phyloP scores from a whole-genome alignment of 2,888 invertebrate genomes.

The Clitarchus hookeri region DNA sequence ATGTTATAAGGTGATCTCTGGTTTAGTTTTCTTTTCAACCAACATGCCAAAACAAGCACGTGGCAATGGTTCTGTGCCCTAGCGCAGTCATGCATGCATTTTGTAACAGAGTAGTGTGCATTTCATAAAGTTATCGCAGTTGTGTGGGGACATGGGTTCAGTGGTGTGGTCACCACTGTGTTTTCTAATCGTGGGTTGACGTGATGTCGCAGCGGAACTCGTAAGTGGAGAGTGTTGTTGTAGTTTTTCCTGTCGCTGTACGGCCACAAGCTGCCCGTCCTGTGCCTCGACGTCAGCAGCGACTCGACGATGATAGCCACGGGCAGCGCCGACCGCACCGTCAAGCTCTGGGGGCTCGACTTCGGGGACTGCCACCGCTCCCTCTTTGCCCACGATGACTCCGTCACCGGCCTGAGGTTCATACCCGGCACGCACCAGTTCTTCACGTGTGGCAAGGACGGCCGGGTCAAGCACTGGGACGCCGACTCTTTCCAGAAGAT shows the following conservation, averaged over 20 bases:
- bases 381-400: slow-evolving; percentile 95
- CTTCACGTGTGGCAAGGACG: slow-evolving; percentile 93
- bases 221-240: background rate
- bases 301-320: slow-evolving; percentile 87
- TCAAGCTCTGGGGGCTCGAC: slow-evolving; percentile 98
- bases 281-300: slow-evolving; percentile 90
- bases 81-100: too few relatives aligned
- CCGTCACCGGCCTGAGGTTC: slow-evolving; percentile 87
- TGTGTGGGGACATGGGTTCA: too few relatives aligned
- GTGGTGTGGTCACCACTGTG: too few relatives aligned
- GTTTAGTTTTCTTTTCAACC: too few relatives aligned
- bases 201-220: too few relatives aligned
- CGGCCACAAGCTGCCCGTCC: slow-evolving; percentile 94
- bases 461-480: slow-evolving; percentile 96
- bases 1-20: too few relatives aligned
- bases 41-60: too few relatives aligned
- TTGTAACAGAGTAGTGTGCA: too few relatives aligned
- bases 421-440: slow-evolving; percentile 90
- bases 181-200: too few relatives aligned
- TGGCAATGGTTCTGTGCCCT: too few relatives aligned
- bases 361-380: slow-evolving; percentile 98
- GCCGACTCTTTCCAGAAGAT: slow-evolving; percentile 90
- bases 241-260: slow-evolving; percentile 92
- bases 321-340: slow-evolving; percentile 92
- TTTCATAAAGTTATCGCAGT: too few relatives aligned